Percentiles rank a stretch among this genome's conserved stretches.
Conservation (phyloP, 2,797 vertebrate genomes). For the Tangara arthus region DNA sequence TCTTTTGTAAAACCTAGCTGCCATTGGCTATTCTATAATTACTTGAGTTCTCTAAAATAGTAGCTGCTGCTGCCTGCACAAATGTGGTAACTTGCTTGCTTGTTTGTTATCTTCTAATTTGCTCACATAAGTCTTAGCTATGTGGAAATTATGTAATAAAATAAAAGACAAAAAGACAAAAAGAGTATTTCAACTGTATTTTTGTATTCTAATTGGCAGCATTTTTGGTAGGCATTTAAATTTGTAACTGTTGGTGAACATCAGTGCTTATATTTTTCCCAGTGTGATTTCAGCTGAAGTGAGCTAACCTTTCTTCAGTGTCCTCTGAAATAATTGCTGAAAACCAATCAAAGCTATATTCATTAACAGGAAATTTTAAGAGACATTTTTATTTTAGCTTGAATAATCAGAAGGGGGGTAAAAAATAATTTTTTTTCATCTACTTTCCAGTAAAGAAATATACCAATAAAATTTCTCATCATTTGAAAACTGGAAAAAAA, state of each 20-base stretch:
- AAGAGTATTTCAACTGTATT: neutral
- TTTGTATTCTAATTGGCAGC: neutral
- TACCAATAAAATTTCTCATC: neutral
- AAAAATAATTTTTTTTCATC: fast-evolving
- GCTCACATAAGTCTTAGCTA: neutral
- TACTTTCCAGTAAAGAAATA: neutral
- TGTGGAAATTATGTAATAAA: neutral
- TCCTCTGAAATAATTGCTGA: neutral
- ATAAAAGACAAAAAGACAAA: neutral
- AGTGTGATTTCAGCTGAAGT: neutral
- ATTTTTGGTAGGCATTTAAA: neutral
- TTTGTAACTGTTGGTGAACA: neutral
- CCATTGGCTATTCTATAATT: neutral
- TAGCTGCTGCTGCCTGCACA: neutral
- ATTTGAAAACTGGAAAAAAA: neutral
- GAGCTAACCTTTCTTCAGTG: neutral
- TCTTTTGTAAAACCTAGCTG: neutral
- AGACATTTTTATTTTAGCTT: neutral
- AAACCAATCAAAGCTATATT: neutral
- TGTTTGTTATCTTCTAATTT: neutral
- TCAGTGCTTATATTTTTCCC: neutral
- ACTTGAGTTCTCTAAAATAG: neutral
- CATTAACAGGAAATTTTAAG: neutral
- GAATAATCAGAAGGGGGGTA: neutral
- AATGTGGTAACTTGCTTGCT: neutral